Conservation (phyloP, 2,888 invertebrate species). For the Drepana falcataria region DNA sequence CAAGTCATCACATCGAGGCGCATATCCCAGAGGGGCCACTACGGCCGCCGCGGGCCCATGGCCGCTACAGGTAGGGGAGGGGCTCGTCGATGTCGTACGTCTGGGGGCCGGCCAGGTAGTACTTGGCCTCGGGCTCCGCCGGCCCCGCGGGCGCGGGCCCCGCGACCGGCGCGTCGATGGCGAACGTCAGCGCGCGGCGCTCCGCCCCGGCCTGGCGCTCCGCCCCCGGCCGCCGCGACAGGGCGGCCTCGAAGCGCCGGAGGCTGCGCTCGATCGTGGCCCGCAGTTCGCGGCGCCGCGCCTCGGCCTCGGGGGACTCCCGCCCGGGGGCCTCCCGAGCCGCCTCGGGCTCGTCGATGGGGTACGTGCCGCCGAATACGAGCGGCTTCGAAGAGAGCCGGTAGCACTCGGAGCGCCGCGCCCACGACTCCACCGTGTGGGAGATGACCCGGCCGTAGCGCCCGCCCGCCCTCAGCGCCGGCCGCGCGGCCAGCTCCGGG, state of each 20-base stretch:
- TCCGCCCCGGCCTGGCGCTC: conserved; percentile 21
- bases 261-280: conserved; percentile 70
- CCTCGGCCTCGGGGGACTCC: conserved; percentile 7
- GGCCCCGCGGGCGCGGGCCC: conserved; percentile 13
- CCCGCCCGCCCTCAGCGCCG: conserved; percentile 11
- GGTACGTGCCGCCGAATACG: conserved; percentile 91
- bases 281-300: conserved; percentile 37
- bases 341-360: conserved; percentile 85
- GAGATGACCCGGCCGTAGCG: conserved; percentile 74
- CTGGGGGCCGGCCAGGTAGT: conserved; percentile 65
- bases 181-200: conserved; percentile 27
- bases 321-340: conserved; percentile 21
- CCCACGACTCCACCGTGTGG: conserved; percentile 82
- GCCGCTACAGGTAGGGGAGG: conserved; percentile 32
- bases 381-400: conserved; percentile 77
- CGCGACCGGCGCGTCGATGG: conserved; percentile 25
- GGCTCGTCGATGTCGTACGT: conserved; percentile 80
- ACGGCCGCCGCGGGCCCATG: background rate
- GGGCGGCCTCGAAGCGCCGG: conserved; percentile 56
- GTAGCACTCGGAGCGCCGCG: conserved; percentile 59
- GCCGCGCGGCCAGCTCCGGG: conserved; percentile 21
- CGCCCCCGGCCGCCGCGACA: conserved; percentile 38
- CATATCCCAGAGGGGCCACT: background rate
- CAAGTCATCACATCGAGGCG: no score
- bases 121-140: conserved; percentile 26